Base-by-base conservation (phyloP, 2,113 vertebrate genomes). In the Coptodon rendalli region DNA sequence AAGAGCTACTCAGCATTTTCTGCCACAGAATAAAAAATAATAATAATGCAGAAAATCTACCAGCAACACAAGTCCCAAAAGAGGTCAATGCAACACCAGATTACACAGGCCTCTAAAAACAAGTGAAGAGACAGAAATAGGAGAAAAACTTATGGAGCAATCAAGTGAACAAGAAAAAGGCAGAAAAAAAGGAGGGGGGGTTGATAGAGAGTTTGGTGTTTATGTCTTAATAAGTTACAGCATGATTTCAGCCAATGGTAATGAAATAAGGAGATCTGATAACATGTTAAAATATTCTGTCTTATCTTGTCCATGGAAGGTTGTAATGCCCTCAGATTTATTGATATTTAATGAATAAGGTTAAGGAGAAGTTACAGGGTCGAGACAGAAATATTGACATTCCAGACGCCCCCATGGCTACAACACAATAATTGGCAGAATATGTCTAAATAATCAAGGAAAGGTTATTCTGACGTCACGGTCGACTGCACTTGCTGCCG, bases 361-460 rank as follows among this genome's bases (percentile, higher is more conserved):
- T 90, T 48, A 85, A 90, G 83, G 80, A 57, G 66, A 83, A 66
- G 79, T 50, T 88, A 59, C 36, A 52, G 82, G 88, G 54, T 66
- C 5, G 78, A 79, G 29, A 68, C 27, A 14, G 57, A 59, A 82
- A 50, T 83, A 87, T 86, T 83, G 92, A 61, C 85, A 89, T 91
- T 92, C 78, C 56, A 86, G 81, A 84, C 76, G 10, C 68, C 59
- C 45, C 84, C 6, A 6, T 71, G 84, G 71, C 90, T 81, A 86
- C 84, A 85, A 66, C 38, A 71, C 66, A 43, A 43, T 93, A 92
- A 95, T 91, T 93, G 88, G 82, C 78, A 81, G 89, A 86, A 90
- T 87, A 91, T 54, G 87, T 81, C 56, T 80, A 87, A 85, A 93
- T 91, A 90, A 93, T 84, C 53, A 66, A 66, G 17, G 17, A 66